Evolutionary conservation across 1,140 invertebrate species (phyloP).

Genomic region (Coptotermes formosanus): DNA sequence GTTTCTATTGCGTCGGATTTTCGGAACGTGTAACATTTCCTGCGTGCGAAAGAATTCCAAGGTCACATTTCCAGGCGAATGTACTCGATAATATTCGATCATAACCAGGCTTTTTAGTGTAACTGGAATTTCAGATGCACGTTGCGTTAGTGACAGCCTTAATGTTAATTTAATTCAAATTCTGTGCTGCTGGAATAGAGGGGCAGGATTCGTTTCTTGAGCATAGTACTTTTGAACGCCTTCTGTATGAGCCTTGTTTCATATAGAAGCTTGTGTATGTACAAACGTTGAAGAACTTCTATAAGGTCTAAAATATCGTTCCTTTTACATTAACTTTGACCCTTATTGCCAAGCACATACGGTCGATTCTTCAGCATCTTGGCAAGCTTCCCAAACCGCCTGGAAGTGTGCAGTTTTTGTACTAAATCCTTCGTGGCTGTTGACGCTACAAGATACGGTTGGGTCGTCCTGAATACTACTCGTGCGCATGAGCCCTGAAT

Average conservation of each 20-base stretch:
- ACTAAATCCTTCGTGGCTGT: conserved; percentile 14
- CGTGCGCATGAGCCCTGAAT: conserved; percentile 8
- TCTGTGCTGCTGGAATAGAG: not conserved
- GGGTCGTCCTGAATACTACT: not conserved
- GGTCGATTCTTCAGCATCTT: conserved; percentile 9
- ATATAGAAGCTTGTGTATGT: not conserved
- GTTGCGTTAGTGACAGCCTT: not conserved
- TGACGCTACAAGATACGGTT: conserved; percentile 17
- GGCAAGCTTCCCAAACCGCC: not conserved
- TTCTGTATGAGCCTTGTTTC: not conserved
- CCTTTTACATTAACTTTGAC: not conserved
- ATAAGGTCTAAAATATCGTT: not conserved
- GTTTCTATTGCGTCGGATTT: not conserved
- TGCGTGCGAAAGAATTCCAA: conserved; percentile 6
- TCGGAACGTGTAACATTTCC: conserved; percentile 10
- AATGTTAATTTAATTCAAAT: not conserved
- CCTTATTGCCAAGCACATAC: not conserved
- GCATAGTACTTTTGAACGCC: not conserved
- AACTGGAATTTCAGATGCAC: not conserved
- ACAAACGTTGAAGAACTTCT: not conserved
- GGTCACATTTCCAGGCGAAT: conserved; percentile 10
- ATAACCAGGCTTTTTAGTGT: not conserved
- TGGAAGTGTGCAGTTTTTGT: conserved; percentile 15
- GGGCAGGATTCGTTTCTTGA: not conserved
- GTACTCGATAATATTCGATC: not conserved